Evolutionary conservation across 2,888 invertebrate genomes (phyloP), one percentile per base, ranked within the genome.

Genomic region (Sialis fuliginosa): DNA sequence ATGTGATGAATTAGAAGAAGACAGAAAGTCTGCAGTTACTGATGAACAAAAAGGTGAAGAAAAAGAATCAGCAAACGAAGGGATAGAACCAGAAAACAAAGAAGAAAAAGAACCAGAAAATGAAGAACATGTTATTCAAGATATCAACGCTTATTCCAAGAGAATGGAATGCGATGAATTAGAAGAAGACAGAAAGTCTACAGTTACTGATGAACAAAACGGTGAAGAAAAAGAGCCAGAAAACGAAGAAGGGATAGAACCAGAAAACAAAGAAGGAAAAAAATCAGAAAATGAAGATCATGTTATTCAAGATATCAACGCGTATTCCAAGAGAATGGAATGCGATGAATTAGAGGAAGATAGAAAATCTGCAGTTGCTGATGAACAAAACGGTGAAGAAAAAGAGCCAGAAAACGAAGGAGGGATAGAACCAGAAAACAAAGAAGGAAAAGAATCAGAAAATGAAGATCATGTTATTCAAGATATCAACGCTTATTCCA

Each of bases 1-100:
- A 12, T 32, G 31, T 13, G 45, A 49, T 45, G 40, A 45, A 39
- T 35, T 9, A 22, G 6, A 45, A 22, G 40, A 32, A 45, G 6
- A 31, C 43, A 12, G n/a, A 40, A 35, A 10, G 33, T 10, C n/a
- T 37, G 7, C 7, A 37, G 2, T 7, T 7, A 8, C 2, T 37
- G 37, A 7, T 37, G 22, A 22, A 22, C 22, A 22, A 22, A 22
- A 22, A 2, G 22, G 22, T 22, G 12, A 37, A 10, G 12, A 37
- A 7, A 12, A 37, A 10, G 37, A 37, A 37, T 2, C 6, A 8
- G 12, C 4, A 10, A 37, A 37, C 4, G 22, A 37, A 12, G 12
- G 2, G 4, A 4, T n/a, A n/a, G 12, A 6, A 37, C 9, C n/a
- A n/a, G n/a, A 35, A 35, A 37, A 37, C 12, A 8, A 7, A 6